Conservation (phyloP, 1,140 invertebrate genomes). For the Orchesella cincta region DNA sequence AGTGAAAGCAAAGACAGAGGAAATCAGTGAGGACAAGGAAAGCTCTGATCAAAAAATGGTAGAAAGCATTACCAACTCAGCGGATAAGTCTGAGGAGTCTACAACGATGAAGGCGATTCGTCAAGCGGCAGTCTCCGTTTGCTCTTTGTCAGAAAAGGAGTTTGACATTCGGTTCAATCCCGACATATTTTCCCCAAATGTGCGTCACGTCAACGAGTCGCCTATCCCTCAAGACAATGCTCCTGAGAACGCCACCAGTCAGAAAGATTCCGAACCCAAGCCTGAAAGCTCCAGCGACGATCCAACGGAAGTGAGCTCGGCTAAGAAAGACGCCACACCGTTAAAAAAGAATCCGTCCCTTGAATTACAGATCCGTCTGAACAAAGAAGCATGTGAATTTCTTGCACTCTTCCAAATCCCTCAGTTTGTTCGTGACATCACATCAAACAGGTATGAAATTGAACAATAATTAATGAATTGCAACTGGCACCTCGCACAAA, state of each 20-base stretch:
- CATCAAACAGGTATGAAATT: constrained; percentile 56
- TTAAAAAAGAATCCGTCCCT: constrained; percentile 47
- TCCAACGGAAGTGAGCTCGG: not conserved
- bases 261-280: not conserved
- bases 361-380: constrained; percentile 45
- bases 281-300: not conserved
- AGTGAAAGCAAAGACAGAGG: constrained; percentile 28
- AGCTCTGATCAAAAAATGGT: constrained; percentile 92
- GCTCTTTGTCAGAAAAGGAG: constrained; percentile 88
- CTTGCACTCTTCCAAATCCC: constrained; percentile 90
- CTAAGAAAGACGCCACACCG: not conserved
- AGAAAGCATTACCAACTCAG: constrained; percentile 78
- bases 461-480: not conserved
- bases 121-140: constrained; percentile 83
- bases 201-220: constrained; percentile 66
- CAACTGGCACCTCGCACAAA: not conserved
- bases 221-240: not conserved
- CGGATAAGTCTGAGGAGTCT: constrained; percentile 66
- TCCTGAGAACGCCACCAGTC: not conserved
- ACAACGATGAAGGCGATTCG: constrained; percentile 85
- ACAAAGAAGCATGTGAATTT: constrained; percentile 91
- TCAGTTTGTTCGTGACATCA: constrained; percentile 65
- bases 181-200: constrained; percentile 93
- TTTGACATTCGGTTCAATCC: constrained; percentile 98
- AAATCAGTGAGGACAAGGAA: constrained; percentile 47